Evolutionary conservation across 2,113 vertebrate species (phyloP).

Genomic region (Pterocles gutturalis): DNA sequence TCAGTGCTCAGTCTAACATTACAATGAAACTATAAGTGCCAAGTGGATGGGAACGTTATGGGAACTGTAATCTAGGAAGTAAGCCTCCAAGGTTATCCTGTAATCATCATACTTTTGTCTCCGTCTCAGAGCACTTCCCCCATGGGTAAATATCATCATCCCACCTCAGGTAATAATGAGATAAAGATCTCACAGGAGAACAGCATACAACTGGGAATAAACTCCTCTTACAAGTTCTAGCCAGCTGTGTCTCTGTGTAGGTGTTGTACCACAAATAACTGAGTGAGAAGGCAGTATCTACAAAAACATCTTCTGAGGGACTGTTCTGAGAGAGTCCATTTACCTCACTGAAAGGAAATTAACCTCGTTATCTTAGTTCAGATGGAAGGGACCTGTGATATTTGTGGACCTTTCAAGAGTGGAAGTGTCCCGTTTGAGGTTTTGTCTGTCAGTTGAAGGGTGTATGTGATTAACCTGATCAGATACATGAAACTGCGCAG

Average conservation of each 20-base stretch:
- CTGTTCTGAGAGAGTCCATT: not conserved
- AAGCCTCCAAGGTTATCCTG: not conserved
- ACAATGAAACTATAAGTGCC: not conserved
- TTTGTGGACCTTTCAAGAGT: slow-evolving; percentile 48
- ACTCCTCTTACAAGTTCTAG: not conserved
- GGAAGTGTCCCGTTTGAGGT: not conserved
- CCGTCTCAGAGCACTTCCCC: not conserved
- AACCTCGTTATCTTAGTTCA: not conserved
- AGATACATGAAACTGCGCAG: not conserved
- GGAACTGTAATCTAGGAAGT: not conserved
- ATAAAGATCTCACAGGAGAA: not conserved
- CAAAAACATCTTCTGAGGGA: not conserved
- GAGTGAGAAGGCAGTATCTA: not conserved
- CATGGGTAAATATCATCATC: not conserved
- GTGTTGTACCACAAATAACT: not conserved
- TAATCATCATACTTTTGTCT: not conserved
- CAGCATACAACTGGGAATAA: not conserved
- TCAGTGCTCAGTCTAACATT: not conserved
- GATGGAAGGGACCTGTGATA: not conserved
- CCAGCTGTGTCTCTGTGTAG: not conserved
- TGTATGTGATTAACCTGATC: not conserved
- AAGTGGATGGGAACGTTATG: not conserved
- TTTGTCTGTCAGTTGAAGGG: not conserved
- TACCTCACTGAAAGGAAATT: not conserved
- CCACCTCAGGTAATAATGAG: slow-evolving; percentile 1